Base-by-base conservation (phyloP, 2,888 invertebrate genomes). In the Busseola fusca region DNA sequence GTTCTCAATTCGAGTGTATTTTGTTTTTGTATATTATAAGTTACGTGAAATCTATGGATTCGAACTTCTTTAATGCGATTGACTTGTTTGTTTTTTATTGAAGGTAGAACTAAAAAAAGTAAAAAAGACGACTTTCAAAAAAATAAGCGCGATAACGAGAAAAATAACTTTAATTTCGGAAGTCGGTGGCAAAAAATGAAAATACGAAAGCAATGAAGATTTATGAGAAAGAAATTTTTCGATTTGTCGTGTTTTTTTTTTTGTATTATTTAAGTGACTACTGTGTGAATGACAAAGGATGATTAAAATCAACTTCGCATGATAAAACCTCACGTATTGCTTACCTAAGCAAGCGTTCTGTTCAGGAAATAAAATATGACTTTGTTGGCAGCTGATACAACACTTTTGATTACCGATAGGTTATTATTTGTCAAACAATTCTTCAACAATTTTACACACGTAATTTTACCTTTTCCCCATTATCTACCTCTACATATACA, bases 291-390 rank as follows among this genome's bases (percentile, higher is more conserved):
- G n/a, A n/a, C 25, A 5, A 27, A 42, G 50, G 18, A 52, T n/a
- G 27, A 37, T 37, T 7, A 30, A 60, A 25, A 59, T 59, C 14
- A 52, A 34, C 58, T 34, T 50, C 52, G 54, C 30, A 14, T 16
- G 21, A 25, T 54, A 57, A 40, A 64, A 64, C 68, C 64, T 67
- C 81, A 81, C 78, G 78, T 78, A 54, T 45, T 78, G 67, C 76
- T 76, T 75, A 58, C 52, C 0, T 56, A 25, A 52, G 25, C 5
- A 42, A 48, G 27, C 56, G 27, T 45, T 70, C 21, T 67, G 37
- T 34, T 71, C 52, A 64, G 48, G 56, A 81, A 64, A 67, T 52
- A 50, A 63, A 68, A 59, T 48, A 45, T 12, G 37, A 27, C n/a
- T 57, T 48, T 48, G 34, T 34, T 34, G 7, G 34, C 40, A 67